Evolutionary conservation across 2,888 invertebrate species (phyloP), one percentile per base, ranked within the genome.

Genomic region (Diaprepes abbreviatus): DNA sequence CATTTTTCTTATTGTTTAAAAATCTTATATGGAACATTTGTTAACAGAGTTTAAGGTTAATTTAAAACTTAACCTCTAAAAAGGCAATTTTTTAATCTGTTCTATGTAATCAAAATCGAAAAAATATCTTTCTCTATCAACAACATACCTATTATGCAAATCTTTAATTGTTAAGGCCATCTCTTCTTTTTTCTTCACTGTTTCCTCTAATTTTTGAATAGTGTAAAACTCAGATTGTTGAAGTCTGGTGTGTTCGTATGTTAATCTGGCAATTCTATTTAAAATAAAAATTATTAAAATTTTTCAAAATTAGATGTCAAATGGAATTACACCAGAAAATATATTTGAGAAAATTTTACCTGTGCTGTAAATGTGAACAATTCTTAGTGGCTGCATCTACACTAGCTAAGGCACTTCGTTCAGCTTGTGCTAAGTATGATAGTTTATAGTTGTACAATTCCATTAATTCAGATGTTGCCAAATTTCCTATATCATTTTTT

Each of bases 371-470:
- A 73, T 85, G 85, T 0, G 85, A 85, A 38, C 86, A 83, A 55
- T 85, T 82, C 75, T 85, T 85, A 12, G 85, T 85, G 0, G 87
- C 86, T 0, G 87, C 87, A 78, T 88, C 87, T 35, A 87, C 81
- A 74, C 85, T 87, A 2, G 82, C 82, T 76, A 86, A 83, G 43
- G 87, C 85, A 0, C 85, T 83, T 31, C 85, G 80, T 78, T 88
- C 87, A 0, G 86, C 84, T 70, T 87, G 86, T 7, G 83, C 83
- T 84, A 88, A 85, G 14, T 86, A 81, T 2, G 88, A 86, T 81
- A 92, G 85, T 80, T 91, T 91, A 80, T 91, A 91, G 16, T 91
- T 90, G 66, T 91, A 92, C 70, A 92, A 78, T 79, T 92, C 92
- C 89, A 92, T 92, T 3, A 92, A 88, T 50, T 90, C 88, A 0